These are phyloP conservation scores for Galaxias olidus DNA, from an alignment of 2,797 vertebrate genomes.

Conservation along the genomic window DNA sequence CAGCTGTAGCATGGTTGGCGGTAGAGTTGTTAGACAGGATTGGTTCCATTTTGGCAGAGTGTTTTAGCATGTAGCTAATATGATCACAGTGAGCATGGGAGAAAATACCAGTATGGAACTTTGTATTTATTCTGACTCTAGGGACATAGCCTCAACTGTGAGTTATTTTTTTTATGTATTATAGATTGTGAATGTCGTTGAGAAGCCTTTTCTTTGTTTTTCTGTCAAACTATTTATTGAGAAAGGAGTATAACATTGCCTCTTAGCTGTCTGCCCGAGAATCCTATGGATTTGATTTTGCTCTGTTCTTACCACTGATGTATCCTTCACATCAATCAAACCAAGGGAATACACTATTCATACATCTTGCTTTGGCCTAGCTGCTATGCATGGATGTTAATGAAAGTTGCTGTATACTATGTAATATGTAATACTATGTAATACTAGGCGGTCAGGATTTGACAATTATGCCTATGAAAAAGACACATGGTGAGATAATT, in stretches of 20 bases:
- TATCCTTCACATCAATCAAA: background rate
- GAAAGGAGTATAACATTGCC: background rate
- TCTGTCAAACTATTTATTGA: conserved; percentile 36
- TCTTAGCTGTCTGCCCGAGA: conserved; percentile 9
- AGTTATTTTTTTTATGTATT: conserved; percentile 6
- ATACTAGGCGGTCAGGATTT: no score
- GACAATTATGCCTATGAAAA: background rate
- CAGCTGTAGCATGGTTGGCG: no score
- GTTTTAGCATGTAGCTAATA: background rate
- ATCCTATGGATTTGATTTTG: background rate
- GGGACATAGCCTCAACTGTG: background rate
- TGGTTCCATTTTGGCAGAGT: conserved; percentile 3
- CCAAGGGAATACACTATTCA: background rate
- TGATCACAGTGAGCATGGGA: background rate
- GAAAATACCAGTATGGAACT: background rate
- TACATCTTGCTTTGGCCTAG: background rate
- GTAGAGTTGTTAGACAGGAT: background rate
- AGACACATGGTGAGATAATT: background rate
- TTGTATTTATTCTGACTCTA: conserved; percentile 13
- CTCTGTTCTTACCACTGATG: background rate
- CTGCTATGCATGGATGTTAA: no score
- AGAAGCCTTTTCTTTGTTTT: background rate
- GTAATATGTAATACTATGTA: no score
- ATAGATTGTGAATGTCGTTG: conserved; percentile 21
- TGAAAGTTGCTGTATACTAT: no score